Base-by-base conservation (phyloP, 2,888 invertebrate species). In the Galerucella nymphaeae region DNA sequence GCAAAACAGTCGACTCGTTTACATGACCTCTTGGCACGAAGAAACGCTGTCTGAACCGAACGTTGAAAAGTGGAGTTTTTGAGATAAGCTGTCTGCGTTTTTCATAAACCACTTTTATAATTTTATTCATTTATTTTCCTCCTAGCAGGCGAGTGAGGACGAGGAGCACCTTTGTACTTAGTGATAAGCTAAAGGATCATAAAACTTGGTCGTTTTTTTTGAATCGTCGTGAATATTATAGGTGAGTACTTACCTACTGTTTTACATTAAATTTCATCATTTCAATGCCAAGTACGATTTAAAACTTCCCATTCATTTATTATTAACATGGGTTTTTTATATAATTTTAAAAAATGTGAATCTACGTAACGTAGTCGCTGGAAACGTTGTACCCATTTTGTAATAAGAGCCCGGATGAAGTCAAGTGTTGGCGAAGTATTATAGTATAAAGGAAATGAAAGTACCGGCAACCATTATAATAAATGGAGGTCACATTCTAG, bases 101-200 rank as follows among this genome's bases (percentile, higher is more conserved):
- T 53, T 10, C 16, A 18, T 18, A 48, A 2, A 16, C 9, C 16
- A 16, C 10, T 16, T 53, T 53, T 6, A 4, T 10, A 16, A 18
- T 18, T 53, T 50, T 53, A n/a, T n/a, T n/a, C n/a, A n/a, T n/a
- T n/a, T 53, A 53, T 16, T 53, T 53, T 18, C 53, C 53, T 53
- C 10, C 16, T 10, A 18, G 18, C 53, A 45, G 14, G 30, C 30
- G 30, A 8, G 30, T 45, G 13, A 13, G 42, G 42, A 13, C 42
- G 42, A 48, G 5, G 2, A 14, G 14, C 4, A 13, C n/a, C 2
- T 48, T 8, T 45, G 14, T 45, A 14, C 1, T 1, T 1, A 48
- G 11, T 13, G 48, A n/a, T 13, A 48, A n/a, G 14, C n/a, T 14
- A 45, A 45, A 45, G 45, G 14, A 13, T 45, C 13, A 45, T 1